A percentile compares a stretch with the other conserved stretches of the same genome.
Conservation (phyloP, 2,888 invertebrate genomes). For the Nomada flava region DNA sequence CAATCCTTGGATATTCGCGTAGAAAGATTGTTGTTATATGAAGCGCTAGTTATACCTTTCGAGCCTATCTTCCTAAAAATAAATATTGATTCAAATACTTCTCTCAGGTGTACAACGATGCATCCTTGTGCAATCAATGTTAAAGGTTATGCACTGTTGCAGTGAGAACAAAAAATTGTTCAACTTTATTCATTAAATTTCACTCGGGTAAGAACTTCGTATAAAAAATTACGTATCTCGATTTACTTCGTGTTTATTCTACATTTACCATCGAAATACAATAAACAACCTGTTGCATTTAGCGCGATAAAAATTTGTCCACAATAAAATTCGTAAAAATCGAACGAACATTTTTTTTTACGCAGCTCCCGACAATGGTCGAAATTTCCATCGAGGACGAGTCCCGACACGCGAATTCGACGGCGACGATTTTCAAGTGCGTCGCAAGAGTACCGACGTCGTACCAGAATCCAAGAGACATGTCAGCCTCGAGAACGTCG, state of each 20-base stretch:
- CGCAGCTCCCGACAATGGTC: not conserved
- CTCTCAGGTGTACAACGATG: not conserved
- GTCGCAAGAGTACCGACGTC: conserved; percentile 58
- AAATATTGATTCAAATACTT: conserved; percentile 20
- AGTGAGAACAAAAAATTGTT: conserved; percentile 30
- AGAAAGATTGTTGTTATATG: not conserved
- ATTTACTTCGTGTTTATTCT: too few species aligned
- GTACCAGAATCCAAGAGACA: conserved; percentile 68
- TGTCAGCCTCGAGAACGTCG: conserved; percentile 56
- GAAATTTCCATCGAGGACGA: not conserved
- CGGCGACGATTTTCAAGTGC: conserved; percentile 54
- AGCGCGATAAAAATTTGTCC: too few species aligned
- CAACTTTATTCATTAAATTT: not conserved
- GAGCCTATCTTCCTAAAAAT: conserved; percentile 26
- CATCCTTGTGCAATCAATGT: too few species aligned
- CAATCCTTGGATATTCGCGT: conserved; percentile 26
- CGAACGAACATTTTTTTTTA: too few species aligned
- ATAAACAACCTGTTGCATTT: too few species aligned
- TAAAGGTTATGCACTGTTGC: too few species aligned
- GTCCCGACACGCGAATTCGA: conserved; percentile 29
- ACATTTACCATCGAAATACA: too few species aligned
- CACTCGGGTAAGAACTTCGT: too few species aligned
- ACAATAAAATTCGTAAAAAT: too few species aligned
- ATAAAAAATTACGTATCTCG: too few species aligned
- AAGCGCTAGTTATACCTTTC: conserved; percentile 2